These are phyloP conservation scores for Betta splendens DNA, from an alignment of 2,797 vertebrate genomes.

Conservation along the genomic window DNA sequence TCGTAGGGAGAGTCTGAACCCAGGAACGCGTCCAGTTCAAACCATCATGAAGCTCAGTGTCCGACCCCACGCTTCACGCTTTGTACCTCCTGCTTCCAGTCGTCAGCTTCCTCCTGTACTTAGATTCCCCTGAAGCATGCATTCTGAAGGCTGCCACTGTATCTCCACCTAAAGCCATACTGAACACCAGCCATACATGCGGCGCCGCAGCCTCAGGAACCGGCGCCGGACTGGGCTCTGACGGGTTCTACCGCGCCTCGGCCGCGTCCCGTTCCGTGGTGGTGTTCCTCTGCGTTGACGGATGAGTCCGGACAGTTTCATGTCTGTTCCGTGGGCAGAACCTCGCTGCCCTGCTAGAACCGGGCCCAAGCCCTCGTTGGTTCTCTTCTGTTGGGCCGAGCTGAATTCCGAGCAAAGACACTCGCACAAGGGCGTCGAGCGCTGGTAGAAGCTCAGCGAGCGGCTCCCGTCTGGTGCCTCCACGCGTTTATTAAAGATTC, in stretches of 20 bases:
- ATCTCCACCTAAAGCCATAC: conserved; percentile 69
- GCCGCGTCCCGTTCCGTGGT: no score
- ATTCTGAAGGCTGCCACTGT: conserved; percentile 60
- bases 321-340: conserved; percentile 81
- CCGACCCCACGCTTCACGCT: no score
- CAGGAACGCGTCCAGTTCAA: no score
- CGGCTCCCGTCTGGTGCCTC: conserved; percentile 62
- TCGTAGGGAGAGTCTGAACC: no score
- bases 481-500: conserved; percentile 19
- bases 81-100: no score
- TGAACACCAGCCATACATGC: conserved; percentile 72
- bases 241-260: conserved; percentile 24
- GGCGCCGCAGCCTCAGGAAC: conserved; percentile 40
- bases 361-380: conserved; percentile 79
- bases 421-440: conserved; percentile 66
- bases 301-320: conserved; percentile 82
- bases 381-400: conserved; percentile 82
- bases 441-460: conserved; percentile 69
- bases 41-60: no score
- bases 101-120: no score
- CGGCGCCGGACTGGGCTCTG: no score
- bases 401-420: conserved; percentile 83
- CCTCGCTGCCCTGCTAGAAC: conserved; percentile 78
- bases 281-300: conserved; percentile 63
- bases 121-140: conserved; percentile 67